These are phyloP conservation scores for Taurulus bubalis DNA, from an alignment of 2,113 vertebrate genomes.

Conservation along the genomic window DNA sequence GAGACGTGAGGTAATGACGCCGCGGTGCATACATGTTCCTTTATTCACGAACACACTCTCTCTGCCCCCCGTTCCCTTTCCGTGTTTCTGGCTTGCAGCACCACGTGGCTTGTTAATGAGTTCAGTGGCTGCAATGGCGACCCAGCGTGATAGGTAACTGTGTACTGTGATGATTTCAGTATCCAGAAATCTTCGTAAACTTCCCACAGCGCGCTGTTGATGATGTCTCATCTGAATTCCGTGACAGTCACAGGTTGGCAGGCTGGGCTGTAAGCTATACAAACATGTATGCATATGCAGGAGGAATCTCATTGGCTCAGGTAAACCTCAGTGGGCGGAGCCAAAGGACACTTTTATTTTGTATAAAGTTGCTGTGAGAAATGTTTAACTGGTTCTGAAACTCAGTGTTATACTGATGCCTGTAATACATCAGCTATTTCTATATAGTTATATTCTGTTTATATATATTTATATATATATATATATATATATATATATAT, in stretches of 20 bases:
- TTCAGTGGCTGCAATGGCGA: constrained; percentile 1
- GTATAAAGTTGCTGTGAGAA: neutral
- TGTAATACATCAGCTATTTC: neutral
- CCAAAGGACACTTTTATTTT: neutral
- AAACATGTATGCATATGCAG: neutral
- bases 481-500: too few species aligned
- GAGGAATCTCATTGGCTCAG: neutral
- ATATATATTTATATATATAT: too few species aligned
- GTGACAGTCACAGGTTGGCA: neutral
- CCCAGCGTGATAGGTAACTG: neutral
- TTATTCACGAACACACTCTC: constrained; percentile 22
- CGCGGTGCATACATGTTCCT: constrained; percentile 35
- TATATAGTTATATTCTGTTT: neutral
- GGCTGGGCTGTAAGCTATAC: neutral
- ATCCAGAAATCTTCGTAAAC: neutral
- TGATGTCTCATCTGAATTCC: neutral
- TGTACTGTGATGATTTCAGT: neutral
- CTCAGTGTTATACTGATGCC: too few species aligned
- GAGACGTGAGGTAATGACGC: constrained; percentile 64
- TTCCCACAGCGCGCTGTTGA: neutral
- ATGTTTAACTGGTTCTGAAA: neutral
- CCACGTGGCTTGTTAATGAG: constrained; percentile 14
- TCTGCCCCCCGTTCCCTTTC: constrained; percentile 3
- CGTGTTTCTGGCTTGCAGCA: constrained; percentile 1
- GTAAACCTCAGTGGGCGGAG: neutral